Conservation (phyloP, 2,888 invertebrate species). For the Odontomyia ornata region DNA sequence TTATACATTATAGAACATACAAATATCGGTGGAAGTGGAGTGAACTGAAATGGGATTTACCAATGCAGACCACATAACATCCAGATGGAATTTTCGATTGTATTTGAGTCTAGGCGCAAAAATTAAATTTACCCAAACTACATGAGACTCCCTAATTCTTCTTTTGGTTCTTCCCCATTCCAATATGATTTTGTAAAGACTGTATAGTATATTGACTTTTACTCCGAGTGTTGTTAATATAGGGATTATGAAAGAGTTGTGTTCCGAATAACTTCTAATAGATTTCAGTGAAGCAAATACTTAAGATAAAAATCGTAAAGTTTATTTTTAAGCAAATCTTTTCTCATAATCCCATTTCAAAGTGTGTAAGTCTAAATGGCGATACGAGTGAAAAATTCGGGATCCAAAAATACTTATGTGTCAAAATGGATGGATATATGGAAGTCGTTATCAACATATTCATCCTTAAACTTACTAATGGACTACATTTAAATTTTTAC, state of each 20-base stretch:
- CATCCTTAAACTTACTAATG: background rate
- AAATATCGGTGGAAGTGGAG: background rate
- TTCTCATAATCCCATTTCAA: no score
- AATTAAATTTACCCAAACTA: background rate
- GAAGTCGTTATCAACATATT: no score
- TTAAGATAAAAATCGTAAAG: no score
- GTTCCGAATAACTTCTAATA: no score
- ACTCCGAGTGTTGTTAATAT: no score
- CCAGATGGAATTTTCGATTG: constrained; percentile 54
- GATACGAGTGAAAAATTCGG: constrained; percentile 47
- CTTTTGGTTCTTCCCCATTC: background rate
- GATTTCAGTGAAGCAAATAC: no score
- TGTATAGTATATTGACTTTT: no score
- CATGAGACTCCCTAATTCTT: background rate
- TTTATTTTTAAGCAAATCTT: no score
- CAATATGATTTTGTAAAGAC: background rate
- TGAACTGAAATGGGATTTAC: constrained; percentile 17
- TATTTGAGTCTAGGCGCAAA: background rate
- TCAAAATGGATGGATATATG: background rate
- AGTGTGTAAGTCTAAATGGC: background rate
- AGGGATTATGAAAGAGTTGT: no score
- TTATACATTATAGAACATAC: background rate
- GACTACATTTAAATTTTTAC: background rate
- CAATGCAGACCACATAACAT: constrained; percentile 62
- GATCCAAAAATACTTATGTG: constrained; percentile 48